Evolutionary conservation across 2,113 vertebrate species (phyloP), one percentile per base, ranked within the genome.

Genomic region (Lycaon pictus): DNA sequence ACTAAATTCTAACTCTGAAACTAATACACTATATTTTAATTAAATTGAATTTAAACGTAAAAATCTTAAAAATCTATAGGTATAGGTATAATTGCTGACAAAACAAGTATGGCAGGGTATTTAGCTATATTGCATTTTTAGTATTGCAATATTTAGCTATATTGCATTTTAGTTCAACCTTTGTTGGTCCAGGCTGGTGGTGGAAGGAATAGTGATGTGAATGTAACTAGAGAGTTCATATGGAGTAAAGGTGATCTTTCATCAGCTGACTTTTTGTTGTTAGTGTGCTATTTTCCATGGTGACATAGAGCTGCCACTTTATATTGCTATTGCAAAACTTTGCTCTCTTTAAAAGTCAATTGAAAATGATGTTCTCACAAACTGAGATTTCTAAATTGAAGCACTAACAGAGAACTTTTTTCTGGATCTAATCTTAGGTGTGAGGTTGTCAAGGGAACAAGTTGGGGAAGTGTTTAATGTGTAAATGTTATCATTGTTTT

Each of bases 401-500:
- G 19, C 35, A 43, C 65, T 79, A 65, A 72, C 27, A 79, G 48
- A 35, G 51, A 85, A 20, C 20, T 58, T n/a, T 67, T 23, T 58
- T n/a, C 25, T 3, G 15, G 74, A 81, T 81, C 81, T 97, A 89
- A 95, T 95, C 60, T 96, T 96, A 94, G 60, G 82, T 93, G 29
- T 85, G 25, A 92, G 53, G 81, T 95, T 96, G 60, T 96, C 77
- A 94, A 91, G 86, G 55, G 77, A 96, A 85, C 76, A 91, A 93
- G 48, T 81, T 71, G 72, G 85, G 93, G 48, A 94, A 72, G 65
- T 96, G 60, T 93, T 93, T 96, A 79, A 91, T 90, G 37, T 95
- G n/a, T 97, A 95, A 97, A 95, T 94, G 88, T 86, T 91, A 82
- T 87, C 81, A 88, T 95, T 93, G 25, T 92, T 95, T 95, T 90